Conservation (phyloP, 2,797 vertebrate species). For the Poecile montanus region DNA sequence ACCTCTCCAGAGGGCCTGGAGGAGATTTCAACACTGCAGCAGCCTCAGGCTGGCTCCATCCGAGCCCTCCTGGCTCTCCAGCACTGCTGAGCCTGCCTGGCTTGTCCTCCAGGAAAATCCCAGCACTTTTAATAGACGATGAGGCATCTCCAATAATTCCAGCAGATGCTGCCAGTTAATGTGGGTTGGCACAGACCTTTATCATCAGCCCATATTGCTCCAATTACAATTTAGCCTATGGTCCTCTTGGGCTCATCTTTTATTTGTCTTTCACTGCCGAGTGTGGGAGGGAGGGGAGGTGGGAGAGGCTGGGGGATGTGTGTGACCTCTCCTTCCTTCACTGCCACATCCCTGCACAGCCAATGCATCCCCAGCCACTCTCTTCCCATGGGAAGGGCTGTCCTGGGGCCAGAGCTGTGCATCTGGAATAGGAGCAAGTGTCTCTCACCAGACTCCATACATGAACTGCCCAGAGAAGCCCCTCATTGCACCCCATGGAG, state of each 20-base stretch:
- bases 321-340: neutral
- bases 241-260: conserved; percentile 53
- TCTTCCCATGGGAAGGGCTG: neutral
- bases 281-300: neutral
- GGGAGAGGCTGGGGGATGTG: neutral
- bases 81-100: conserved; percentile 45
- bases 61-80: conserved; percentile 8
- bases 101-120: conserved; percentile 55
- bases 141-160: conserved; percentile 72
- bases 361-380: rapidly evolving
- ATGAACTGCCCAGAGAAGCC: rapidly evolving
- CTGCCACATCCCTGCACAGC: neutral
- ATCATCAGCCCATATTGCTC: conserved; percentile 72
- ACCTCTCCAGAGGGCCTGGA: neutral
- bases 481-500: neutral
- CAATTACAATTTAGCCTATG: conserved; percentile 73
- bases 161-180: conserved; percentile 75
- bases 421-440: neutral
- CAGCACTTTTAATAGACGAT: conserved; percentile 61
- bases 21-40: neutral
- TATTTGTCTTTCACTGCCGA: neutral
- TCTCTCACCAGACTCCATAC: neutral
- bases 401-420: neutral
- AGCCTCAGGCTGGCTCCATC: neutral
- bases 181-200: conserved; percentile 65